Evolutionary conservation across 1,140 invertebrate species (phyloP).

Genomic region (Myzus persicae): DNA sequence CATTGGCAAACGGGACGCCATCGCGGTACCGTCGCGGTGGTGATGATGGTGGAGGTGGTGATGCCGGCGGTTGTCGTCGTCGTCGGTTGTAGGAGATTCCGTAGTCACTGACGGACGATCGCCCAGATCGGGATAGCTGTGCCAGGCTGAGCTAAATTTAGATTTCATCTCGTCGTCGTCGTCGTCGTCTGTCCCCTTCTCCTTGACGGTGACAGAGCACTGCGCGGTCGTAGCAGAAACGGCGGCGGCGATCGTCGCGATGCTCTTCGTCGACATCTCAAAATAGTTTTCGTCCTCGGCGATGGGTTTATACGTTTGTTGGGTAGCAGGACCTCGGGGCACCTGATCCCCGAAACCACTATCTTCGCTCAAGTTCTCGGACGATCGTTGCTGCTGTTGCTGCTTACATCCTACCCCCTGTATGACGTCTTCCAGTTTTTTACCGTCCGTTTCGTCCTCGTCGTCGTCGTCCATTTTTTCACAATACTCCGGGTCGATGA

Average conservation of each 20-base stretch:
- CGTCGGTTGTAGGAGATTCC: constrained; percentile 50
- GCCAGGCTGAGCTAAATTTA: constrained; percentile 63
- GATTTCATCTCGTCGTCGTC: constrained; percentile 59
- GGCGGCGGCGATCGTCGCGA: background rate
- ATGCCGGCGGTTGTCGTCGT: constrained; percentile 26
- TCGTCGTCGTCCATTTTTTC: constrained; percentile 32
- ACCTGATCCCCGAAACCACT: constrained; percentile 76
- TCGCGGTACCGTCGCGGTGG: constrained; percentile 60
- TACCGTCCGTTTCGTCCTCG: background rate
- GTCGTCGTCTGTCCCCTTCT: constrained; percentile 55
- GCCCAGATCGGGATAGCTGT: constrained; percentile 62
- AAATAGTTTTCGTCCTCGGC: constrained; percentile 54
- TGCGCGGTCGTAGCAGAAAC: constrained; percentile 9
- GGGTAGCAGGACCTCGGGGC: constrained; percentile 56
- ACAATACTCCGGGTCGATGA: constrained; percentile 57
- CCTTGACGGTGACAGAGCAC: constrained; percentile 29
- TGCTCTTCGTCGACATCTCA: constrained; percentile 55
- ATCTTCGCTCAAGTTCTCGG: constrained; percentile 78
- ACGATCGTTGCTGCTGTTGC: constrained; percentile 68
- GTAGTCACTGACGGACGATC: constrained; percentile 56
- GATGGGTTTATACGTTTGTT: constrained; percentile 29
- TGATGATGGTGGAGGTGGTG: background rate
- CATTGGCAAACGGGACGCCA: constrained; percentile 64
- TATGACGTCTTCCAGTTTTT: constrained; percentile 54
- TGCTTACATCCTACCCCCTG: constrained; percentile 48